Evolutionary conservation across 2,113 vertebrate species (phyloP).

Genomic region (Rhineura floridana): DNA sequence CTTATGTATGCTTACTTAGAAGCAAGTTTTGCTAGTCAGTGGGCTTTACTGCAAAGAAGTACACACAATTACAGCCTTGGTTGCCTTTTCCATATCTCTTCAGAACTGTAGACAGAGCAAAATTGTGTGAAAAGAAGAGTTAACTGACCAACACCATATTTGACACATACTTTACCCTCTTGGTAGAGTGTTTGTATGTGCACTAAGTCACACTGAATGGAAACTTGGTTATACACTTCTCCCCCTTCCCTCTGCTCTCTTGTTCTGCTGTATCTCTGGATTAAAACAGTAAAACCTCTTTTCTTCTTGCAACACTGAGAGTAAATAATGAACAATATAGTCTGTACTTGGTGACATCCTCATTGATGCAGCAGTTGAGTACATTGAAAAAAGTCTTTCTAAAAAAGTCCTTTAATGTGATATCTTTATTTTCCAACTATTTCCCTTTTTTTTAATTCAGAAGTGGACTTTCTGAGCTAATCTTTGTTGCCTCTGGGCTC

Average conservation of each 20-base stretch:
- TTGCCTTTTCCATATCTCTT: neutral
- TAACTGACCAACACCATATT: neutral
- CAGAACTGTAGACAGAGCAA: neutral
- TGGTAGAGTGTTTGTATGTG: neutral
- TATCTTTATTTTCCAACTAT: neutral
- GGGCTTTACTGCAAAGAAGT: no score
- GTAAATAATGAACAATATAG: neutral
- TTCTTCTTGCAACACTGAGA: conserved; percentile 20
- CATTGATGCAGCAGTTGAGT: neutral
- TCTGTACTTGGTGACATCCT: neutral
- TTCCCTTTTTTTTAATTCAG: neutral
- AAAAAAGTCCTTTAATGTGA: neutral
- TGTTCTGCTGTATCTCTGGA: conserved; percentile 21
- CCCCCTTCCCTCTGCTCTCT: neutral
- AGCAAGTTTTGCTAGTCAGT: no score
- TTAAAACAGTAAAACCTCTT: neutral
- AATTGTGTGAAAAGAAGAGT: neutral
- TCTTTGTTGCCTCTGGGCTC: neutral
- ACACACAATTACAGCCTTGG: no score
- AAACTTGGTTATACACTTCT: conserved; percentile 46
- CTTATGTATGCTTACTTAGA: neutral
- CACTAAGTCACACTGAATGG: neutral
- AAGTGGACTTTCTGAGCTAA: no score
- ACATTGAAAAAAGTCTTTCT: neutral
- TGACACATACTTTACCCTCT: no score